Base-by-base conservation (phyloP, 2,797 vertebrate genomes). In the Hoplostethus mediterraneus region DNA sequence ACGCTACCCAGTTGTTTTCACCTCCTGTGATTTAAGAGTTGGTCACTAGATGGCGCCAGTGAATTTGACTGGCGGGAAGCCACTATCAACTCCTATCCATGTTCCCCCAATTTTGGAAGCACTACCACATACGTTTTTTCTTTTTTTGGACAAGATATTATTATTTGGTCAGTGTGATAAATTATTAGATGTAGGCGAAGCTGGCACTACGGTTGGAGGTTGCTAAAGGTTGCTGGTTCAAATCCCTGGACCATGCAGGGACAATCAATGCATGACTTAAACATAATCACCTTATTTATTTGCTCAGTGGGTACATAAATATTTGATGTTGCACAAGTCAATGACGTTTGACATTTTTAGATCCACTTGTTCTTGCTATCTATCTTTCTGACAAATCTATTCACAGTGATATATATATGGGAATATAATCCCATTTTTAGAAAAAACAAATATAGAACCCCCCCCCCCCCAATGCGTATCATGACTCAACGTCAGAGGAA, bases 21-120 rank as follows among this genome's bases (percentile, higher is more conserved):
- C 4, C 45, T 17, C 2, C 17, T 45, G 60, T 16, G 8, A 10
- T 49, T 12, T 61, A 14, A 25, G 21, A 2, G 0, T 44, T 59
- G 4, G 0, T 77, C 93, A 90, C 88, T 89, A 92, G 92, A 73
- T 93, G 91, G 89, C 81, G 79, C 54, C 78, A 92, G 82, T 75
- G 83, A 82, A 67, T 77, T 70, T 76, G 38, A 21, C 68, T 78
- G 63, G 48, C 40, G 21, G 66, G 58, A 63, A 30, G 30, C 59
- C 55, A 45, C 1, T 10, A 63, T 7, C n/a, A 58, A 1, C 17
- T 49, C 1, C 7, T 2, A 14, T 67, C 28, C n/a, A 1, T 42
- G 11, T 45, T 40, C 6, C 62, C 25, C 30, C n/a, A 9, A 3
- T 44, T 21, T 21, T 21, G 21, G 21, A 21, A 21, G 21, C 21